These are phyloP conservation scores for Ctenicera cuprea DNA, from an alignment of 2,888 invertebrate genomes.

Conservation along the genomic window DNA sequence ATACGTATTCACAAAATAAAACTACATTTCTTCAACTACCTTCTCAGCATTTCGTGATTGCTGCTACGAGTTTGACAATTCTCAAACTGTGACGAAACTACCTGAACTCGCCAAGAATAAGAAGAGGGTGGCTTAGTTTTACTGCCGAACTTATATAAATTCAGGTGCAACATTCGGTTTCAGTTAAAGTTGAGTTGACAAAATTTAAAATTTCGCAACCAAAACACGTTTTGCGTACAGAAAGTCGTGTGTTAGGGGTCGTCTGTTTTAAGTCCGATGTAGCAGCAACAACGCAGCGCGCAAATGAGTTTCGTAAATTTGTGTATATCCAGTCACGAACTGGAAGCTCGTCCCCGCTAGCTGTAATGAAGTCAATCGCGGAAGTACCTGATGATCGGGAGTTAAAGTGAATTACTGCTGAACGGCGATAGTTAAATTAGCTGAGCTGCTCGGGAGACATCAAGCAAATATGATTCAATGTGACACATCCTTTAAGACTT, in stretches of 20 bases:
- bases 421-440: slow-evolving; percentile 41
- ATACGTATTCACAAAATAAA: not conserved
- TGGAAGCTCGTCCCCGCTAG: slow-evolving; percentile 16
- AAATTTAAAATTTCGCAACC: not conserved
- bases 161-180: too few species aligned
- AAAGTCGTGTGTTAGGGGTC: not conserved
- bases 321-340: slow-evolving; percentile 24
- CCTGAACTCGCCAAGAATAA: not conserved
- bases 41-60: not conserved
- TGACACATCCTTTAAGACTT: slow-evolving; percentile 5
- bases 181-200: too few species aligned
- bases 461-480: slow-evolving; percentile 24
- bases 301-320: slow-evolving; percentile 27
- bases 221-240: not conserved
- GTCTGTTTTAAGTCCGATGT: not conserved
- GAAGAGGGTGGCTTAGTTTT: too few species aligned
- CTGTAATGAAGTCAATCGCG: slow-evolving; percentile 39
- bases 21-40: slow-evolving; percentile 1
- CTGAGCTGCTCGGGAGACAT: slow-evolving; percentile 9
- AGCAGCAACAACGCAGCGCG: not conserved
- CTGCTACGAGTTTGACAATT: not conserved
- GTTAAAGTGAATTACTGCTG: slow-evolving; percentile 39
- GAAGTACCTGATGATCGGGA: slow-evolving; percentile 37
- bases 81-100: not conserved
- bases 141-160: too few species aligned